These are phyloP conservation scores for Scaptomyza tumidula DNA, from an alignment of 2,888 invertebrate species.

Conservation along the genomic window DNA sequence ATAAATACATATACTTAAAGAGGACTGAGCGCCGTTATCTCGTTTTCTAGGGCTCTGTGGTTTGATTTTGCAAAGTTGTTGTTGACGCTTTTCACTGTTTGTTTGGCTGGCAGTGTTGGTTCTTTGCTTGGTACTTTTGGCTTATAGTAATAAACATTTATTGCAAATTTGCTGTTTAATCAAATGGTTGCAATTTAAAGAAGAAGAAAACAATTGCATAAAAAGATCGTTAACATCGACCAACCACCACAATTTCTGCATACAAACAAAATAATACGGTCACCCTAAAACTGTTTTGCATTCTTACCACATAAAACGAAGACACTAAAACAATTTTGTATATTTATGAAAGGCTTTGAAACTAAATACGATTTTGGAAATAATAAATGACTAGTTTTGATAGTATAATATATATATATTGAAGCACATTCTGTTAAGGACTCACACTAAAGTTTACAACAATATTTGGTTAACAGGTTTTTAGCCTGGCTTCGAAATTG, in stretches of 20 bases:
- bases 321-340: no score
- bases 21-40: not conserved
- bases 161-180: not conserved
- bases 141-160: not conserved
- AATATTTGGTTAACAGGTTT: conserved; percentile 32
- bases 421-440: not conserved
- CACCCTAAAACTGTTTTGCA: not conserved
- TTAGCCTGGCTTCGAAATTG: conserved; percentile 13
- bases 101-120: not conserved
- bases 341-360: not conserved
- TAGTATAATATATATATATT: no score
- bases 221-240: not conserved
- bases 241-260: not conserved
- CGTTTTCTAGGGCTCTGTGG: conserved; percentile 9
- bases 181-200: not conserved
- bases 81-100: not conserved
- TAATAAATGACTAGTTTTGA: not conserved
- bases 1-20: not conserved
- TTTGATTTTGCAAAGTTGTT: conserved; percentile 16
- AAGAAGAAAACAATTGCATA: no score
- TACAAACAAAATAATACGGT: not conserved
- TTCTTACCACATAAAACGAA: no score
- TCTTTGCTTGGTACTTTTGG: not conserved
- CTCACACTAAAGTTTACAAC: no score
- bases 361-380: not conserved